Base-by-base conservation (phyloP, 1,140 invertebrate genomes). In the Pseudomyrmex concolor region DNA sequence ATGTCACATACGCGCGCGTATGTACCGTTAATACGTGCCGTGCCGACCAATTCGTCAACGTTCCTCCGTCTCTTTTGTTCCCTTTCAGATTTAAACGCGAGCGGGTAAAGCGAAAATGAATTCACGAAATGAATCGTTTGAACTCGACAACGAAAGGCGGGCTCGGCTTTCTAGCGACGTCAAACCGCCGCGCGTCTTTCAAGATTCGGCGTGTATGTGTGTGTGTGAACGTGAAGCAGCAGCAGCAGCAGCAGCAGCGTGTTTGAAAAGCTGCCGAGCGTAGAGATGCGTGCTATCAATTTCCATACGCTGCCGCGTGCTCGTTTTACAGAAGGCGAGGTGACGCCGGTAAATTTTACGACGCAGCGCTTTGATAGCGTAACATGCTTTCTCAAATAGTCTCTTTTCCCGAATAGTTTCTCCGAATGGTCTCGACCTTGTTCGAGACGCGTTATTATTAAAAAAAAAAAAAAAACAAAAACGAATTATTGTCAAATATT, bases 1-100 rank as follows among this genome's bases (percentile, higher is more conserved):
- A 66, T 62, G 62, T 83, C 78, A 55, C 50, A 34, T 34, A 34
- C 34, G 34, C 34, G 34, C 34, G 34, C 34, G 4, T 7, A 51
- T 54, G 34, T 83, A 78, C 85, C 71, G 72, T 86, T 86, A 87
- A 54, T 25, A 50, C 25, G n/a, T 66, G 17, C 34, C 34, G 34
- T 62, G 17, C 43, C 64, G 54, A 2, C 34, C 67, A 50, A 84
- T 87, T 87, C 86, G 67, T 87, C 86, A 87, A 87, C 67, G 84
- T 86, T 78, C 59, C 59, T 25, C 48, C 54, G 12, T 4, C 45
- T 66, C 57, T 43, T 64, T 66, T 60, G 78, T 83, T 22, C 64
- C 54, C 19, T 60, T 85, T 59, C 48, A n/a, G 13, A 19, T 84
- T 34, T 34, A 34, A 34, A 19, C 51, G n/a, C 19, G 19, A 63